Evolutionary conservation across 1,140 invertebrate species (phyloP), one percentile per base, ranked within the genome.

Genomic region (Antheraea pernyi): DNA sequence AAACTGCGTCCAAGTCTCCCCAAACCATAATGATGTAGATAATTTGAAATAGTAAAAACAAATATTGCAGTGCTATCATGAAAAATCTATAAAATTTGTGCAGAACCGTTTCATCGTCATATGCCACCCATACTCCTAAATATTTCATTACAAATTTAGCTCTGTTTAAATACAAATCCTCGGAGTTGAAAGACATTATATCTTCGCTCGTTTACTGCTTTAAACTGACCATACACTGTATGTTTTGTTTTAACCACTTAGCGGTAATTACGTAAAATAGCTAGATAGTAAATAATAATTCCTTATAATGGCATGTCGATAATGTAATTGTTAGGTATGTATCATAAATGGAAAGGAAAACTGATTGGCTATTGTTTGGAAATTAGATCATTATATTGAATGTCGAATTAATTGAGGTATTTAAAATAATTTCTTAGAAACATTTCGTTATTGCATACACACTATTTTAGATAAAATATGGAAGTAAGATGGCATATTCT

Each of bases 71-170:
- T 7, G 74, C 71, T 46, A 92, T 75, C 83, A 89, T 92, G 18
- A 90, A 83, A n/a, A 58, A 63, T 75, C 82, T 85, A 59, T 86
- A 86, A 5, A 66, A 18, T 74, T 83, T 88, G 3, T 61, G 68
- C 7, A 72, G 1, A 7, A 68, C 48, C 3, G 68, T 74, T 66
- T 89, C 88, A 13, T 84, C 70, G 19, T 65, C 59, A 6, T 72
- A 42, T 1, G 84, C 86, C 8, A 90, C 70, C 89, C 89, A 91
- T 8, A 92, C 81, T 19, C 90, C 90, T 62, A 92, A 71, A 71
- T 73, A 71, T 64, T 78, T 83, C 88, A 92, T 89, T 0, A 91
- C 81, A 67, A 87, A 84, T 75, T 86, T 89, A 0, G 87, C 89
- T 65, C 84, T 79, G 61, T 83, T 81, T 19, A 91, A 75, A 74